Evolutionary conservation across 2,797 vertebrate genomes (phyloP), one percentile per base, ranked within the genome.

Genomic region (Bufotes viridis): DNA sequence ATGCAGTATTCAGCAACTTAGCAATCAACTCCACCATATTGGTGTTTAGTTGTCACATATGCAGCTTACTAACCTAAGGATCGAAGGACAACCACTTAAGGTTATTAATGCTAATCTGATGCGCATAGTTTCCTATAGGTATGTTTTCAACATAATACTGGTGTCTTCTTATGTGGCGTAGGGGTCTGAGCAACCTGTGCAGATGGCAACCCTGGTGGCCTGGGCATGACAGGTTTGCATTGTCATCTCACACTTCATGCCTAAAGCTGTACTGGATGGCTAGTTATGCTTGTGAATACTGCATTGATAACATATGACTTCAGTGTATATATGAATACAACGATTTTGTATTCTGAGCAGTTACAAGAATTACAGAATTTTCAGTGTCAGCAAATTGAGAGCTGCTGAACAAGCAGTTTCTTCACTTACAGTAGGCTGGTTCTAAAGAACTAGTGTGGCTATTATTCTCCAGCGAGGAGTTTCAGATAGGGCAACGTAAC

Each of bases 381-480:
- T 26, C 15, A 4, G 58, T 17, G 14, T 60, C 26, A 55, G 26
- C 60, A 82, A 12, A 58, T 14, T n/a, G 51, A 2, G 49, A 55
- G 13, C n/a, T 10, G 51, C 24, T 82, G 14, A 70, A 70, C 70
- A 34, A 83, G 26, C 74, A 58, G 26, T 57, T 42, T 88, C 12
- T 69, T 29, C 60, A 74, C 14, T 58, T 83, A 34, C 58, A 17
- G 51, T 65, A 42, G 7, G 78, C 74, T 55, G 14, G 18, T 11
- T 42, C 55, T 78, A 29, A 14, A 26, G 65, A 76, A 55, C n/a
- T 11, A 51, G 49, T 14, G 20, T 22, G 10, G 12, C 22, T n/a
- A 61, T 61, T 42, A 80, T 60, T 88, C 26, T 84, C n/a, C 75
- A 79, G 51, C 65, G 72, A 22, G 15, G 26, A 60, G 17, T 76